A percentile compares a stretch with the other conserved stretches of the same genome.
phyloP scores from a whole-genome alignment of 2,113 vertebrate genomes.

The Protobothrops mucrosquamatus region DNA sequence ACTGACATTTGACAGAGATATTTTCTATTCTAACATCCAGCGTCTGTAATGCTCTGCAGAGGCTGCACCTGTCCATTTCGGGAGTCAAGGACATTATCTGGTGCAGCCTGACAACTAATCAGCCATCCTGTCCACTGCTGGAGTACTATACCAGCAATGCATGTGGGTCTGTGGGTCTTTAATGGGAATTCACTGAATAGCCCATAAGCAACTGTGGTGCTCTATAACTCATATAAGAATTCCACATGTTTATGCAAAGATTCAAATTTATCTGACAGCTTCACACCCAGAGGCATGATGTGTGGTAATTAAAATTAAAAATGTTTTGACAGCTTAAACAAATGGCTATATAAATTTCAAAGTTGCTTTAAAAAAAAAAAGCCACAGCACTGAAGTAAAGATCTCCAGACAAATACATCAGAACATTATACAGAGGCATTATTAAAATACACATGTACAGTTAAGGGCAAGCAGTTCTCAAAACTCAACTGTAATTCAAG shows the following conservation, averaged over 20 bases:
- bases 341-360: conserved; percentile 73
- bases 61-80: not conserved
- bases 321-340: conserved; percentile 71
- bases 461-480: conserved; percentile 53
- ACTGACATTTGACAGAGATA: not conserved
- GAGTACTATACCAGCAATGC: not conserved
- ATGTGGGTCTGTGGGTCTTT: not conserved
- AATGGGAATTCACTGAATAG: conserved; percentile 52
- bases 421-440: conserved; percentile 55
- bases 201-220: conserved; percentile 61
- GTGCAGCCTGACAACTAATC: not conserved
- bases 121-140: not conserved
- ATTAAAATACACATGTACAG: conserved; percentile 31
- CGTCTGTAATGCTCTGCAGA: not conserved
- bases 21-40: conserved; percentile 6
- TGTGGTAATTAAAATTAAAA: conserved; percentile 74
- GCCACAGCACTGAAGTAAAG: conserved; percentile 57
- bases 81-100: not conserved
- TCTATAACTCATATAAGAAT: conserved; percentile 59
- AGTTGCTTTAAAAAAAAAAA: conserved; percentile 59
- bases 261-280: conserved; percentile 72
- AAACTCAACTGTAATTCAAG: conserved; percentile 39
- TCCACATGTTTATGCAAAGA: conserved; percentile 65
- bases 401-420: conserved; percentile 72
- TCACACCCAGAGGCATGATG: conserved; percentile 67